Conservation (phyloP, 35 echinoderm and acorn worm genomes). For the Anneissia japonica region DNA sequence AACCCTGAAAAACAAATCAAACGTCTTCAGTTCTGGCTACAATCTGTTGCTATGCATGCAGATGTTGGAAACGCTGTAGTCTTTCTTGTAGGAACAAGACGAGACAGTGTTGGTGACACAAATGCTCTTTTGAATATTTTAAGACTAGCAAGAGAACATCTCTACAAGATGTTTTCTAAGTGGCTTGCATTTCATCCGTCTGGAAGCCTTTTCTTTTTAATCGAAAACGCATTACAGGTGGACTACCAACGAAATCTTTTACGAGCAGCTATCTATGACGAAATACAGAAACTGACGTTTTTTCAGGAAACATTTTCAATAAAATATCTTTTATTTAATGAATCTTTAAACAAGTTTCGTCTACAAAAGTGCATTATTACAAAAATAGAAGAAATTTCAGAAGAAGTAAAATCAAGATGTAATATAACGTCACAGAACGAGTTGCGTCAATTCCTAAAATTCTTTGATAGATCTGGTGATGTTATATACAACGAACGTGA, state of each 20-base stretch:
- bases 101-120: background rate
- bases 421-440: background rate
- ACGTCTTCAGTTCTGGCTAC: background rate
- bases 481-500: slow-evolving; percentile 20
- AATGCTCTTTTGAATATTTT: too few species aligned
- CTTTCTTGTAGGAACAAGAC: background rate
- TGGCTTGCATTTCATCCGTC: background rate
- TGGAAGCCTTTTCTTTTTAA: slow-evolving; percentile 4
- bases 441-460: slow-evolving; percentile 1
- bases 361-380: background rate
- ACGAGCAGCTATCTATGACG: background rate
- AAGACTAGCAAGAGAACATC: background rate
- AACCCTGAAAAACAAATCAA: background rate
- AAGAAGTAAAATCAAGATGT: background rate
- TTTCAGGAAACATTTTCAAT: slow-evolving; percentile 8
- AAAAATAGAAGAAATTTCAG: slow-evolving; percentile 6
- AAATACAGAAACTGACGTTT: slow-evolving; percentile 2
- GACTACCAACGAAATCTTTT: slow-evolving; percentile 1
- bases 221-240: slow-evolving; percentile 1
- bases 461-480: slow-evolving; percentile 15
- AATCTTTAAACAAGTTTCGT: background rate
- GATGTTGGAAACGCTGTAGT: background rate
- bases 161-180: background rate
- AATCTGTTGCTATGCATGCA: slow-evolving; percentile 9
- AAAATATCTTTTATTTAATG: slow-evolving; percentile 24